Conservation (phyloP, 2,888 invertebrate genomes). For the Chydorus sphaericus region DNA sequence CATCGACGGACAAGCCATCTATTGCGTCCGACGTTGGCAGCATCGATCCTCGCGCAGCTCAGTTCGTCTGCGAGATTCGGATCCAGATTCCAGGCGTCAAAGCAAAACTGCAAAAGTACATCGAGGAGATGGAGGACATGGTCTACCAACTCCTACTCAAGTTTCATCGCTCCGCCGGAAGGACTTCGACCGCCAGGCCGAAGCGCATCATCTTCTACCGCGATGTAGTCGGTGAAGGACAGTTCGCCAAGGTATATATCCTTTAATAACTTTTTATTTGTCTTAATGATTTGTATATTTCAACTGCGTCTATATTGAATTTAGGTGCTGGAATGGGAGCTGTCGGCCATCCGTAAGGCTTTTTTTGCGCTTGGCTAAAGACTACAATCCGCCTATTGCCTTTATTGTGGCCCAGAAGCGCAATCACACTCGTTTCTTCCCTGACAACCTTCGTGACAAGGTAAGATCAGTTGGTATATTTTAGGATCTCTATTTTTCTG, state of each 20-base stretch:
- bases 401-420: slow-evolving; percentile 92
- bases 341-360: slow-evolving; percentile 54
- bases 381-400: slow-evolving; percentile 60
- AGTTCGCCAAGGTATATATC: slow-evolving; percentile 51
- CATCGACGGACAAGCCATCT: slow-evolving; percentile 35
- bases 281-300: too few species aligned
- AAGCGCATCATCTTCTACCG: slow-evolving; percentile 51
- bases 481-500: not conserved
- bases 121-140: slow-evolving; percentile 53
- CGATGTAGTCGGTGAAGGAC: slow-evolving; percentile 78
- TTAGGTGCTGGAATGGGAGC: slow-evolving; percentile 47
- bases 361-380: slow-evolving; percentile 39
- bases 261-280: too few species aligned
- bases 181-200: slow-evolving; percentile 36
- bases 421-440: slow-evolving; percentile 64
- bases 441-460: slow-evolving; percentile 35
- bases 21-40: slow-evolving; percentile 55
- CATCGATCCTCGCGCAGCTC: slow-evolving; percentile 46
- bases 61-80: slow-evolving; percentile 59
- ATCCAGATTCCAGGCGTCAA: too few species aligned
- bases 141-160: slow-evolving; percentile 45
- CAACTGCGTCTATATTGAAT: slow-evolving; percentile 10
- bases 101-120: slow-evolving; percentile 56
- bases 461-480: too few species aligned
- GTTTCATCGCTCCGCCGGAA: slow-evolving; percentile 32